phyloP scores from a whole-genome alignment of 1,140 invertebrate genomes.

The Diachasma alloeum region DNA sequence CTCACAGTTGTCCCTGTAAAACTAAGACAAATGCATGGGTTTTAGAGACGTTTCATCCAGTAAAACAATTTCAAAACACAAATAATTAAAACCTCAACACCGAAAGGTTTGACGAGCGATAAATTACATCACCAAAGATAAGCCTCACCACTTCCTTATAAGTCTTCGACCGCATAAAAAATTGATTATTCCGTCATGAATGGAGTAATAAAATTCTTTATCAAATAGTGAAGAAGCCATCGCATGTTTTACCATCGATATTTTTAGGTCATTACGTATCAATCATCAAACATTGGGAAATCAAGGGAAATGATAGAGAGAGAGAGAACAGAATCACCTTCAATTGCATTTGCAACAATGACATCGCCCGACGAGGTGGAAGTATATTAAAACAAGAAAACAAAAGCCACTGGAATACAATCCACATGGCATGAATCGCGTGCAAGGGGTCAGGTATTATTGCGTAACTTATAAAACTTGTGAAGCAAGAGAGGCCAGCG shows the following conservation, averaged over 20 bases:
- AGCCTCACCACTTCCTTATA: no score
- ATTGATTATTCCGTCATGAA: no score
- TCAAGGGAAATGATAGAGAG: neutral
- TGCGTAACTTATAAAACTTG: neutral
- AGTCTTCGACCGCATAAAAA: no score
- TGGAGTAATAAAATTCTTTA: no score
- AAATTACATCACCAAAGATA: no score
- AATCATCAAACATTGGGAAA: neutral
- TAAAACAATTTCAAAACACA: no score
- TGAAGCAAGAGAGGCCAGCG: neutral
- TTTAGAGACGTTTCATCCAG: no score
- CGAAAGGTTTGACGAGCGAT: no score
- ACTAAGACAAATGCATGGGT: no score
- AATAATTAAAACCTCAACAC: no score
- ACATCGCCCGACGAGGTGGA: neutral
- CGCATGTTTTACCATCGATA: neutral
- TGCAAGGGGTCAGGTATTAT: conserved; percentile 7
- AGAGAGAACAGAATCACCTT: neutral
- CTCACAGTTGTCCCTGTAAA: no score
- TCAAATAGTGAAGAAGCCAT: no score
- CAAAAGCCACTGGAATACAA: neutral
- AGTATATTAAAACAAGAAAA: neutral
- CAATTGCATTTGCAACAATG: neutral
- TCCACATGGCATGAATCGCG: neutral
- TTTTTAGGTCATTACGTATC: neutral